Evolutionary conservation across 2,797 vertebrate genomes (phyloP), one percentile per base, ranked within the genome.

Genomic region (Eidolon dupreanum): DNA sequence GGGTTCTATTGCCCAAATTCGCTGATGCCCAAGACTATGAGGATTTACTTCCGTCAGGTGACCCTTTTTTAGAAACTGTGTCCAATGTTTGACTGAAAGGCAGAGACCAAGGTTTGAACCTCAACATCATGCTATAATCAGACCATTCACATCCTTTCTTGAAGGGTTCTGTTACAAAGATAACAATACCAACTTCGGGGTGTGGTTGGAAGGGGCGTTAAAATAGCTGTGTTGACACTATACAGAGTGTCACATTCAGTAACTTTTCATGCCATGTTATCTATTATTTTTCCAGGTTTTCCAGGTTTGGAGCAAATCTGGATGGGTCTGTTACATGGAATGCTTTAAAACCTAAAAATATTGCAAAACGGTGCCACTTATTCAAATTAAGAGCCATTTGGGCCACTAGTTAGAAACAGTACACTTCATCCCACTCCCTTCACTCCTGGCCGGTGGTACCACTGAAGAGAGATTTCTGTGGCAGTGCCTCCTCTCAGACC

Each of bases 401-500:
- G 68, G 87, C 31, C 31, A 65, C 36, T 8, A 38, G 78, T 24
- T 78, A 51, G 90, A 71, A 86, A 73, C 57, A 73, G 43, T 2
- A 43, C 10, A 13, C 2, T 19, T 65, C 88, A 87, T 17, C 16
- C 36, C 36, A 13, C 11, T 7, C 6, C 43, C 41, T 16, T 73
- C 10, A 4, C 17, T 46, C 12, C 17, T 33, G 82, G 55, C 31
- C 86, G 22, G 55, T 19, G 75, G 51, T 6, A 4, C 55, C 87
- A 57, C 81, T 71, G 93, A 88, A 78, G 90, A 79, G 38, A 11
- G 8, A 65, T 24, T 82, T 95, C 66, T 81, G 61, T 86, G 65
- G 36, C 26, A 90, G 20, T 0, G 36, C 6, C 70, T 95, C 55
- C 49, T 85, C 93, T 83, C 63, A 90, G 75, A 36, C 53, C 20